Percentiles rank a stretch among this genome's conserved stretches.
These are phyloP conservation scores for Holothuria scabra DNA, from an alignment of 53 echinoderm and acorn worm genomes.

Conservation along the genomic window DNA sequence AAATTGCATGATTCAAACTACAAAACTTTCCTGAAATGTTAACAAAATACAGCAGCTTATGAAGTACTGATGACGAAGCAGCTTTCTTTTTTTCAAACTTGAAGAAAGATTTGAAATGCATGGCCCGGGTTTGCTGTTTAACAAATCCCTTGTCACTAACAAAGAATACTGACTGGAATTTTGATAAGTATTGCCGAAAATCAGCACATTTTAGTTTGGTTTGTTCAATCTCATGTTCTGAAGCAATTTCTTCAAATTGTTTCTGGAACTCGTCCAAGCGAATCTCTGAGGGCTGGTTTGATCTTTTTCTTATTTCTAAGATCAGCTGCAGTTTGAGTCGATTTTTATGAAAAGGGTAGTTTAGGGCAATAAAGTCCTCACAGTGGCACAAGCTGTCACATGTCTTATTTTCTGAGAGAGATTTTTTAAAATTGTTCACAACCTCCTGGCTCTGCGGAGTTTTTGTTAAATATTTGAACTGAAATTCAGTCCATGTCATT, in stretches of 20 bases:
- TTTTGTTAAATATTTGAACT: not conserved
- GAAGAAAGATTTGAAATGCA: constrained; percentile 20
- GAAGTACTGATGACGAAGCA: not conserved
- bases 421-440: not conserved
- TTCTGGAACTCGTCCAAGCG: not conserved
- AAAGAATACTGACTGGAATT: constrained; percentile 8
- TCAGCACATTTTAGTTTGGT: not conserved
- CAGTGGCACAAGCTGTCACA: not conserved
- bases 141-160: not conserved
- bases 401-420: not conserved
- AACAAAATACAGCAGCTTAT: constrained; percentile 22
- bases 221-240: not conserved
- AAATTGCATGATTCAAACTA: not conserved
- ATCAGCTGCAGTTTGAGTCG: constrained; percentile 31
- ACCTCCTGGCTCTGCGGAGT: not conserved
- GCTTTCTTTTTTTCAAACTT: constrained; percentile 14
- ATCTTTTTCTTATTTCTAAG: constrained; percentile 14
- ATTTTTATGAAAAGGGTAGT: constrained; percentile 21
- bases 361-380: constrained; percentile 25
- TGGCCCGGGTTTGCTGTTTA: not conserved
- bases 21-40: constrained; percentile 20
- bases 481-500: constrained; percentile 28
- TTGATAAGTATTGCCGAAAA: constrained; percentile 5
- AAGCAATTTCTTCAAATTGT: constrained; percentile 35
- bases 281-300: not conserved